phyloP scores from a whole-genome alignment of 2,113 vertebrate species.

The Penelope pileata region DNA sequence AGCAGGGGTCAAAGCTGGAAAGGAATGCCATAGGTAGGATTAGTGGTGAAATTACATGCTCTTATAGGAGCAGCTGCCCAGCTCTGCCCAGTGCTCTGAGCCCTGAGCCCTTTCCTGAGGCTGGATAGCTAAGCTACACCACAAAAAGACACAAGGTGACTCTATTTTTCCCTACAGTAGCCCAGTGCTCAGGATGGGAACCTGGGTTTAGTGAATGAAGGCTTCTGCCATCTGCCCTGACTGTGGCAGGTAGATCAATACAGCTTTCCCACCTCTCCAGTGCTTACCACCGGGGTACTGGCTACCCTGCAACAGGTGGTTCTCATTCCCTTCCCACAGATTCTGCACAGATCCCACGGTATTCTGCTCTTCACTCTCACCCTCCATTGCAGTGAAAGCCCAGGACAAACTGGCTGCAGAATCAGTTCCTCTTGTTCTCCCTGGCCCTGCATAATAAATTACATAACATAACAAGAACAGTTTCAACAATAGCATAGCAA shows the following conservation, averaged over 20 bases:
- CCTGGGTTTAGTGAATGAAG: background rate
- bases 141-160: background rate
- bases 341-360: no score
- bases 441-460: background rate
- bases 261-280: background rate
- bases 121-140: background rate
- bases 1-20: background rate
- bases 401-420: background rate
- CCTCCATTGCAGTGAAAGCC: background rate
- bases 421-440: background rate
- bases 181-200: background rate
- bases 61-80: background rate
- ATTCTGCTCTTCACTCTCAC: background rate
- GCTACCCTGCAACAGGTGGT: background rate
- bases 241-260: background rate
- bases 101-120: background rate
- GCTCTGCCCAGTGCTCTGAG: fast-evolving
- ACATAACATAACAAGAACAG: background rate
- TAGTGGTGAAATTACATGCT: background rate
- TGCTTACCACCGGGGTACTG: background rate
- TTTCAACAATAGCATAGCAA: background rate
- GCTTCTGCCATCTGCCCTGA: background rate
- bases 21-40: background rate
- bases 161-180: background rate
- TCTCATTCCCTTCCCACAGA: background rate